Evolutionary conservation across 1,140 invertebrate genomes (phyloP).

Genomic region (Lucilia sericata): DNA sequence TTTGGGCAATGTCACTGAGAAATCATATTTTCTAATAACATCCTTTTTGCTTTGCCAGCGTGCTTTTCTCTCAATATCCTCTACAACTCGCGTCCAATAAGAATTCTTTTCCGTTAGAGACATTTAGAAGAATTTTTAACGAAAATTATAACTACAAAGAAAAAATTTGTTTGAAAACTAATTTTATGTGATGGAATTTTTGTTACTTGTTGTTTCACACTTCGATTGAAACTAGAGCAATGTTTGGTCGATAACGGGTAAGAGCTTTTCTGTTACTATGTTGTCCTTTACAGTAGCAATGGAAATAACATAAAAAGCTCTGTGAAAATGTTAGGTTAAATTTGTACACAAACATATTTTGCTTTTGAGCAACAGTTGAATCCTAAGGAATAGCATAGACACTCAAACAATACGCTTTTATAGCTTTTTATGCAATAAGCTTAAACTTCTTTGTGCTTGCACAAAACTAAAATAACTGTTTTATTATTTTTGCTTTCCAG

Average conservation of each 20-base stretch:
- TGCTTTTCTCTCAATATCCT: constrained; percentile 45
- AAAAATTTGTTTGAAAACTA: neutral
- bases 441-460: too few relatives aligned
- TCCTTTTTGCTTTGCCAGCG: constrained; percentile 26
- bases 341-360: too few relatives aligned
- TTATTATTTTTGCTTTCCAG: too few relatives aligned
- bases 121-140: neutral
- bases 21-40: constrained; percentile 54
- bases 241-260: neutral
- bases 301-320: too few relatives aligned
- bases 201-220: neutral
- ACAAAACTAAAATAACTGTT: too few relatives aligned
- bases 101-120: constrained; percentile 36
- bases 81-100: constrained; percentile 47
- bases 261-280: neutral
- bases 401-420: too few relatives aligned
- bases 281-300: neutral
- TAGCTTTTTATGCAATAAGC: too few relatives aligned
- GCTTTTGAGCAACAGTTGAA: too few relatives aligned
- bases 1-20: constrained; percentile 58
- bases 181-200: constrained; percentile 8
- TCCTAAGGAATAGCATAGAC: too few relatives aligned
- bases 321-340: too few relatives aligned
- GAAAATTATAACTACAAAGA: neutral
- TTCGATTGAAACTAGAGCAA: neutral